A percentile compares a stretch with the other conserved stretches of the same genome.
Conservation (phyloP, 2,888 invertebrate species). For the Diplazon laetatorius region DNA sequence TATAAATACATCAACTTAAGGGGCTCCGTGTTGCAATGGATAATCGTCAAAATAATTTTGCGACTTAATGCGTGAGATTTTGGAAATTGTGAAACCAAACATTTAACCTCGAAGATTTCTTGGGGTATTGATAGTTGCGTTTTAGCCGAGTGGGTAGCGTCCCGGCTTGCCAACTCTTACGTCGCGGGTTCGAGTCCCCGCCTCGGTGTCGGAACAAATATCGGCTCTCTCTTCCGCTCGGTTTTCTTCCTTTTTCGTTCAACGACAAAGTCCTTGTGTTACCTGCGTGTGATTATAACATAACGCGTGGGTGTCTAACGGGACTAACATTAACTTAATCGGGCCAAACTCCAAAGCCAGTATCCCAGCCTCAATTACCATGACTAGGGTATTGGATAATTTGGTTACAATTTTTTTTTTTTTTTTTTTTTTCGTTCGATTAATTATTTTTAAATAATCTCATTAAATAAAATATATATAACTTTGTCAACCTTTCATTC, state of each 20-base stretch:
- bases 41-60: too few relatives aligned
- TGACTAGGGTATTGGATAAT: slow-evolving; percentile 61
- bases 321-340: slow-evolving; percentile 61
- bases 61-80: too few relatives aligned
- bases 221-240: background rate
- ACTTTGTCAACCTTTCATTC: too few relatives aligned
- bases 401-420: slow-evolving; percentile 56
- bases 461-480: background rate
- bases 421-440: slow-evolving; percentile 5
- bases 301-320: slow-evolving; percentile 65
- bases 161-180: slow-evolving; percentile 9
- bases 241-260: slow-evolving; percentile 35
- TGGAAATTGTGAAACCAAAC: too few relatives aligned
- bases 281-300: slow-evolving; percentile 61
- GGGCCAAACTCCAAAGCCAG: slow-evolving; percentile 60
- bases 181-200: slow-evolving; percentile 59
- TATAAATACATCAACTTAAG: too few relatives aligned
- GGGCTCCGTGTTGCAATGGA: too few relatives aligned
- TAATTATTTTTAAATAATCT: background rate
- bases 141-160: slow-evolving; percentile 34
- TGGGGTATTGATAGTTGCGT: background rate
- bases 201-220: background rate
- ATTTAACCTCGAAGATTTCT: background rate
- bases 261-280: slow-evolving; percentile 65
- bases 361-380: slow-evolving; percentile 48